A percentile compares a stretch with the other conserved stretches of the same genome.
phyloP scores from a whole-genome alignment of 2,113 vertebrate genomes.

The Zosterops hypoxanthus region DNA sequence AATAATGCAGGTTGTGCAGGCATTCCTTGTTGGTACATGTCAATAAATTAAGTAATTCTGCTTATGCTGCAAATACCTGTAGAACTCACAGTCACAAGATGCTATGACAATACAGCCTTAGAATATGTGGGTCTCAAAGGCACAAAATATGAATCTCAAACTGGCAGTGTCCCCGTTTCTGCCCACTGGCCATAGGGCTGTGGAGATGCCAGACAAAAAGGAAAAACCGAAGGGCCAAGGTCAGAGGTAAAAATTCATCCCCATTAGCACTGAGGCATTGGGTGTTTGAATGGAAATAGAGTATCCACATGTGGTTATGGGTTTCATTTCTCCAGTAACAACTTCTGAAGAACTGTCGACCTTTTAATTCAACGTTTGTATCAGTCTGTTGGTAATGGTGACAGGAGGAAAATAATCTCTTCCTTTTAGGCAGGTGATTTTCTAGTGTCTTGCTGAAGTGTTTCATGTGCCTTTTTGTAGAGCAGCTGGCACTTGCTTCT shows the following conservation, averaged over 20 bases:
- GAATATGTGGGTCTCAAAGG: background rate
- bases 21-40: background rate
- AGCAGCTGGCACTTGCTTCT: constrained; percentile 42
- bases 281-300: background rate
- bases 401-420: background rate
- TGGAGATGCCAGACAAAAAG: background rate
- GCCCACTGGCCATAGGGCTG: background rate
- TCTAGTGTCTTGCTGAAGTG: background rate
- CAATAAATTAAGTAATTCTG: background rate
- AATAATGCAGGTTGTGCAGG: background rate
- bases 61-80: background rate
- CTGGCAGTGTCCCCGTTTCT: background rate
- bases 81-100: background rate
- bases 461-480: constrained; percentile 33
- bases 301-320: background rate
- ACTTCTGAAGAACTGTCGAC: background rate
- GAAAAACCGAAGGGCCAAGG: background rate
- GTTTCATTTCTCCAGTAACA: background rate
- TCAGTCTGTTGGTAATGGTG: background rate
- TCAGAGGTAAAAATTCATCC: background rate
- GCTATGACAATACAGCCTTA: background rate
- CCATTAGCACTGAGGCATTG: background rate
- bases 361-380: background rate
- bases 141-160: background rate
- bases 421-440: constrained; percentile 24